Percentiles rank a stretch among this genome's conserved stretches.
These are phyloP conservation scores for Rhopalosiphum padi DNA, from an alignment of 1,140 invertebrate species.

Conservation along the genomic window DNA sequence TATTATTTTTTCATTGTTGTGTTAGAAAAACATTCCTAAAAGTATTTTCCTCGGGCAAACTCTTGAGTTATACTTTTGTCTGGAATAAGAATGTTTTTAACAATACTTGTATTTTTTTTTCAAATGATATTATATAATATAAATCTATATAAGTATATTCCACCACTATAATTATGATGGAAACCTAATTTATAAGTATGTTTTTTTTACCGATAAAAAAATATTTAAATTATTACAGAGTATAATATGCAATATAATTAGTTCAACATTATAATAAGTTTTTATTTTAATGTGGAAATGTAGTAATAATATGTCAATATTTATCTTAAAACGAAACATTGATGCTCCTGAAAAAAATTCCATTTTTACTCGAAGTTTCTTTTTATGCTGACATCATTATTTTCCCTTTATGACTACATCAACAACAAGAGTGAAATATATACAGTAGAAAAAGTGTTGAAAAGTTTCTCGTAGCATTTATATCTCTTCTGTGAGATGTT, in stretches of 20 bases:
- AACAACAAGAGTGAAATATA: neutral
- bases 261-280: neutral
- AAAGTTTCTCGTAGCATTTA: constrained; percentile 3
- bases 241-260: neutral
- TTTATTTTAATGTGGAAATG: neutral
- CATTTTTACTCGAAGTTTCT: constrained; percentile 1
- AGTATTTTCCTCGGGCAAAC: constrained; percentile 28
- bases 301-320: constrained; percentile 31
- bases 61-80: neutral
- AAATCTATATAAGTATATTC: neutral
- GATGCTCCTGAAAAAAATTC: neutral
- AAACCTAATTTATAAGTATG: neutral
- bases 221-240: neutral
- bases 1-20: neutral
- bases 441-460: neutral
- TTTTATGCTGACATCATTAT: neutral
- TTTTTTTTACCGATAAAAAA: neutral
- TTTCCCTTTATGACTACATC: constrained; percentile 28
- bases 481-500: neutral
- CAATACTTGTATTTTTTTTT: constrained; percentile 23
- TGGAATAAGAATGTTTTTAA: constrained; percentile 31
- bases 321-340: neutral
- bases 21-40: neutral
- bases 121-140: neutral
- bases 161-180: neutral